These are phyloP conservation scores for Scopus umbretta DNA, from an alignment of 2,113 vertebrate genomes.

Conservation along the genomic window DNA sequence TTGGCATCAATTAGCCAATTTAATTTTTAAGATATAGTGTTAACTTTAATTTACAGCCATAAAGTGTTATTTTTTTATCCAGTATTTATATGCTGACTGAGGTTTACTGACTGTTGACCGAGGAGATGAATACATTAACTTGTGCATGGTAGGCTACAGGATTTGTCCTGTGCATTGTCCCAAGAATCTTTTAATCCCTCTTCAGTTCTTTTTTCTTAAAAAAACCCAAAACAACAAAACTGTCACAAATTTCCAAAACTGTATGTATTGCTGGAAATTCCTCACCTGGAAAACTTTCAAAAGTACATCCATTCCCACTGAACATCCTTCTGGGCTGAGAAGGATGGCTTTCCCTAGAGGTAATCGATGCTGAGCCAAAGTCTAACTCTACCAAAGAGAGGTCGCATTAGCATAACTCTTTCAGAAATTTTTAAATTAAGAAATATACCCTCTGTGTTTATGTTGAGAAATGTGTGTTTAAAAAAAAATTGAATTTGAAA, in stretches of 20 bases:
- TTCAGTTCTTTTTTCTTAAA: background rate
- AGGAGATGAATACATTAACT: slow-evolving; percentile 40
- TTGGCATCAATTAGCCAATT: slow-evolving; percentile 13
- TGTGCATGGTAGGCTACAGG: background rate
- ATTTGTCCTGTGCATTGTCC: slow-evolving; percentile 41
- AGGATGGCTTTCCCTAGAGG: slow-evolving; percentile 18
- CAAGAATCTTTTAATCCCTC: background rate
- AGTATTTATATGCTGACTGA: slow-evolving; percentile 17
- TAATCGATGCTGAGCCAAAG: background rate
- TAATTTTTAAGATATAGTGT: background rate
- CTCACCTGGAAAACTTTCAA: slow-evolving; percentile 19
- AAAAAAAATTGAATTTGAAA: background rate
- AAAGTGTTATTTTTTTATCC: background rate
- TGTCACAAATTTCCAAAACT: background rate
- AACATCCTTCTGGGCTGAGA: slow-evolving; percentile 13
- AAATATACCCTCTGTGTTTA: background rate
- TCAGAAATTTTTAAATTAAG: background rate
- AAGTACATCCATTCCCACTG: slow-evolving; percentile 5
- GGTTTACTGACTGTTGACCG: slow-evolving; percentile 11
- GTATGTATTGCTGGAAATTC: slow-evolving; percentile 38
- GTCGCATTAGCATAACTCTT: background rate
- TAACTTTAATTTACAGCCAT: slow-evolving; percentile 5
- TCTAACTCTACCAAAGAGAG: background rate
- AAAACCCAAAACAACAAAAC: background rate
- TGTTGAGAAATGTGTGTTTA: background rate